Base-by-base conservation (phyloP, 2,113 vertebrate species). In the Apodemus speciosus region DNA sequence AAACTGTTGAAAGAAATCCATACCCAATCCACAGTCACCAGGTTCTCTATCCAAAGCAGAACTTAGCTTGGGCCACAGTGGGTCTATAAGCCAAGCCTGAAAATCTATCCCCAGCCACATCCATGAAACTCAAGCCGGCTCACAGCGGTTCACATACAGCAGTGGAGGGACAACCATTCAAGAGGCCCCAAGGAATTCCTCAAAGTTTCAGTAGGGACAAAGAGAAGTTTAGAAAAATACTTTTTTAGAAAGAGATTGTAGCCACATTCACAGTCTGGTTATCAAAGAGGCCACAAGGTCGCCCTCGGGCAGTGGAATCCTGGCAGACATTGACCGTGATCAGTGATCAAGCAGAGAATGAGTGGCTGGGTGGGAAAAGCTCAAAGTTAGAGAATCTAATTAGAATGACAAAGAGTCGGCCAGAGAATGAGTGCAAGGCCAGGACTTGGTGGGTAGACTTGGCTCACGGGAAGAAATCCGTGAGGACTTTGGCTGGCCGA, bases 1-100 rank as follows among this genome's bases (percentile, higher is more conserved):
- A 76, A 92, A 71, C 75, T 62, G 38, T 35, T 68, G 80, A 95
- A 58, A 80, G 84, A 92, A 91, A 89, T 87, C 35, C 58, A 91
- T 13, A 90, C 56, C 86, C 10, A 81, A 84, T 23, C 56, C 60
- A 93, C 3, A 95, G 58, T 89, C 71, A 68, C 43, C 25, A 71
- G 10, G 13, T 76, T 95, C 64, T 90, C 89, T 69, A n/a, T 46
- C 40, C 72, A 85, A 9, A 56, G 32, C 0, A 90, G 56, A 43
- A 64, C 71, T 92, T 51, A n/a, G 32, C 51, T 93, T 46, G 60
- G 35, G 25, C 43, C 72, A 49, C 9, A 35, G 11, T 49, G 49
- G 38, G 35, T 60, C 75, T 30, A 21, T 23, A 85, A 56, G 81
- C 30, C 43, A 68, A 25, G 43, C 40, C 35, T 95, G 20, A 69